These are phyloP conservation scores for Torymus auratus DNA, from an alignment of 2,888 invertebrate genomes.

Conservation along the genomic window DNA sequence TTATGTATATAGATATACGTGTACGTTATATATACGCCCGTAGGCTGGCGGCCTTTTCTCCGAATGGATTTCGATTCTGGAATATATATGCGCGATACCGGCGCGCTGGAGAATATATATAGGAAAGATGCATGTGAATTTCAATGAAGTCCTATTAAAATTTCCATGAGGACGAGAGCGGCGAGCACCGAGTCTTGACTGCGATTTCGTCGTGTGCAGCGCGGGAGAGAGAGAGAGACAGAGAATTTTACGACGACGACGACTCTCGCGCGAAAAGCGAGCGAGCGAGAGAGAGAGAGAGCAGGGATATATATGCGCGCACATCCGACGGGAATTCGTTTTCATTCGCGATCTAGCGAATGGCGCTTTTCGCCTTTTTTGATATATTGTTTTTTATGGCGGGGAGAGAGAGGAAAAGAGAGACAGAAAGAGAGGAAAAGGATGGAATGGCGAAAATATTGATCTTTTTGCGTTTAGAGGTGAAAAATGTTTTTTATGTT, in stretches of 20 bases:
- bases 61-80: constrained; percentile 49
- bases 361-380: constrained; percentile 14
- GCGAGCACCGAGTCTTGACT: constrained; percentile 9
- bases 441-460: too few relatives aligned
- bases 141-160: constrained; percentile 50
- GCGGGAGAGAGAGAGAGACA: neutral
- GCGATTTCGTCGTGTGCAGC: constrained; percentile 20
- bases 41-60: constrained; percentile 27
- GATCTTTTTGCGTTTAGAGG: too few relatives aligned
- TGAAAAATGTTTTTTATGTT: too few relatives aligned
- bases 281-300: neutral
- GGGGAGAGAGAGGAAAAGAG: too few relatives aligned
- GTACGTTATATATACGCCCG: neutral
- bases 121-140: constrained; percentile 41
- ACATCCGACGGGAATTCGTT: constrained; percentile 25
- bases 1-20: neutral
- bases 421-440: too few relatives aligned
- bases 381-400: neutral
- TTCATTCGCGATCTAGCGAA: constrained; percentile 30
- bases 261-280: neutral
- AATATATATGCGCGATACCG: neutral
- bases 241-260: constrained; percentile 29
- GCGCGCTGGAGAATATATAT: neutral
- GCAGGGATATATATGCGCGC: neutral
- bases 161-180: constrained; percentile 41